A percentile compares a stretch with the other conserved stretches of the same genome.
Evolutionary conservation across 2,113 vertebrate genomes (phyloP).

Genomic region (Atlantisia rogersi): DNA sequence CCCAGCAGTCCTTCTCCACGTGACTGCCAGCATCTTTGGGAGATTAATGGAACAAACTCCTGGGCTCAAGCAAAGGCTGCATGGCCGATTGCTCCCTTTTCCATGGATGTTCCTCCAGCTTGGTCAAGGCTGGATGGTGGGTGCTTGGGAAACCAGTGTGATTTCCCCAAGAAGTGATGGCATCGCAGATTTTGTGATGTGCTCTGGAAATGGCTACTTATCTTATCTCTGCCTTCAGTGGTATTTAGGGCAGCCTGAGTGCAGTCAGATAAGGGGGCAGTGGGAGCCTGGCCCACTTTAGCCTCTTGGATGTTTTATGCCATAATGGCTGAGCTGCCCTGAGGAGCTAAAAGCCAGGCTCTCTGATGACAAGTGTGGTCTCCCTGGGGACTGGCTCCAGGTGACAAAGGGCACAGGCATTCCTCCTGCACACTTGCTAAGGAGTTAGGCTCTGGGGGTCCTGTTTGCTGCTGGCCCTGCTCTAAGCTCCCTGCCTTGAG

Average conservation of each 20-base stretch:
- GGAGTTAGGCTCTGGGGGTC: background rate
- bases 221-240: slow-evolving; percentile 22
- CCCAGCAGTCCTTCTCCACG: background rate
- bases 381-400: background rate
- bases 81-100: background rate
- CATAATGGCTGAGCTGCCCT: background rate
- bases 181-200: background rate
- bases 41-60: background rate
- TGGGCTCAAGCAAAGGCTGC: background rate
- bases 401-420: background rate
- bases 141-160: background rate
- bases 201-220: background rate
- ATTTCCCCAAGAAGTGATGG: background rate
- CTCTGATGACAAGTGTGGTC: background rate
- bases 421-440: background rate
- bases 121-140: background rate
- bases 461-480: background rate
- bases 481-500: background rate
- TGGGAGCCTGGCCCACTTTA: background rate
- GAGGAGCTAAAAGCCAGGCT: background rate
- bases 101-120: background rate
- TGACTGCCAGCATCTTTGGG: background rate
- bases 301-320: background rate
- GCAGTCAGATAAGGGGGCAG: background rate
- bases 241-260: background rate